Base-by-base conservation (phyloP, 1,140 invertebrate genomes). In the Vanessa tameamea region DNA sequence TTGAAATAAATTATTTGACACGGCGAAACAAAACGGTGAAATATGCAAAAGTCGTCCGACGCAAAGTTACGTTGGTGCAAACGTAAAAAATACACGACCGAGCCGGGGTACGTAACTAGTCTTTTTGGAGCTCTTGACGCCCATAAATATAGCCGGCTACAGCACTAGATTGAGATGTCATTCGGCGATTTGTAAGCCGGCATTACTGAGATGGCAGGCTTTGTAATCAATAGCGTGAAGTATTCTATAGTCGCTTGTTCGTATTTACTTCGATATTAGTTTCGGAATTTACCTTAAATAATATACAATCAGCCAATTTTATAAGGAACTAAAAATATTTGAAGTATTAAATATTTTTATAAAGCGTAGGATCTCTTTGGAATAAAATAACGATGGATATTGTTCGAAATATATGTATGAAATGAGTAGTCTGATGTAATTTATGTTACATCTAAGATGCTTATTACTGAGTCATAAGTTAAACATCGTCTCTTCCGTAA, bases 1-100 rank as follows among this genome's bases (percentile, higher is more conserved):
- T 75, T 70, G 73, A 78, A 78, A 78, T 78, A 78, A 78, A 78
- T 78, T 78, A 78, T 78, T 78, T 78, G 77, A 78, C 73, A 75
- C 73, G 63, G 73, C 73, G 73, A 69, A 78, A 78, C 67, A 78
- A 78, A 75, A 78, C 73, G 63, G 77, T 78, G 77, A 78, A 75
- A 75, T 78, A 78, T 78, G 73, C 77, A 78, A 78, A 78, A 78
- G 77, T 78, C 77, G 77, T 75, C 65, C 59, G 73, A 75, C 67
- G 77, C 73, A 78, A 73, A 78, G 77, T 78, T 73, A 78, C 73
- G 73, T 72, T 73, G 65, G 69, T 73, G 76, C 73, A 69, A 78
- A 75, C 73, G 76, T 78, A 78, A 78, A 78, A 78, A 78, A 78
- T 73, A 78, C 69, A 75, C 77, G 73, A 77, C 50, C 64, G 61